A percentile compares a stretch with the other conserved stretches of the same genome.
Conservation (phyloP, 1,140 invertebrate species). For the Hormaphis cornu region DNA sequence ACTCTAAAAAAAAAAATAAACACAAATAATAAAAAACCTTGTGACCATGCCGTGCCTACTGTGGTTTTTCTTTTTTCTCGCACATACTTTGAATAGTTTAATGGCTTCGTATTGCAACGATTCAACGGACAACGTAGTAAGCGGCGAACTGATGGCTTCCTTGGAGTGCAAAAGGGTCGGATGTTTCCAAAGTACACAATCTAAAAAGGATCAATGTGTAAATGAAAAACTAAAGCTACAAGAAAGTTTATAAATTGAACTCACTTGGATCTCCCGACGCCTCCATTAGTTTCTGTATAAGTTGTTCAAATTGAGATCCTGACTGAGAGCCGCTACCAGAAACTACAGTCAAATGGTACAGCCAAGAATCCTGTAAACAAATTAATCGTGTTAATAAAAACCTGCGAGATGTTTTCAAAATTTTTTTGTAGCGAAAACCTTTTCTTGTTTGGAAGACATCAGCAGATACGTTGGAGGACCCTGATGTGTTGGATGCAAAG, state of each 20-base stretch:
- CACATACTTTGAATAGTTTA: conserved; percentile 80
- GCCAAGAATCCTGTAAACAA: conserved; percentile 67
- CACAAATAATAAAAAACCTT: neutral
- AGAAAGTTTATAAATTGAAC: conserved; percentile 37
- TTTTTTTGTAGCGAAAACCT: conserved; percentile 42
- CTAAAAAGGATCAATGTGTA: conserved; percentile 45
- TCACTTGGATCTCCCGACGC: conserved; percentile 85
- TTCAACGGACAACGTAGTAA: conserved; percentile 78
- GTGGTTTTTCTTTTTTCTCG: neutral
- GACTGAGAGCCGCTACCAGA: conserved; percentile 80
- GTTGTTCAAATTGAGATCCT: conserved; percentile 88
- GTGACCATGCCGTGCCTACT: neutral
- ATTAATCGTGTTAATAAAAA: neutral
- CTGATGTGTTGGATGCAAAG: conserved; percentile 83
- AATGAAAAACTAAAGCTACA: neutral
- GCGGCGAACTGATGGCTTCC: conserved; percentile 71
- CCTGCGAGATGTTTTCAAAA: neutral
- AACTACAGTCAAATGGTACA: conserved; percentile 88
- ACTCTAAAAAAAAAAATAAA: conserved; percentile 51
- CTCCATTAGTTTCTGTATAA: conserved; percentile 90
- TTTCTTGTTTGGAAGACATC: conserved; percentile 74
- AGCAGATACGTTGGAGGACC: conserved; percentile 80
- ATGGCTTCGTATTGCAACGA: conserved; percentile 78
- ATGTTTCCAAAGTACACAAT: conserved; percentile 87
- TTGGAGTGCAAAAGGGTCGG: conserved; percentile 82